A percentile compares a stretch with the other conserved stretches of the same genome.
phyloP scores from a whole-genome alignment of 2,113 vertebrate genomes.

The Maccullochella peelii region DNA sequence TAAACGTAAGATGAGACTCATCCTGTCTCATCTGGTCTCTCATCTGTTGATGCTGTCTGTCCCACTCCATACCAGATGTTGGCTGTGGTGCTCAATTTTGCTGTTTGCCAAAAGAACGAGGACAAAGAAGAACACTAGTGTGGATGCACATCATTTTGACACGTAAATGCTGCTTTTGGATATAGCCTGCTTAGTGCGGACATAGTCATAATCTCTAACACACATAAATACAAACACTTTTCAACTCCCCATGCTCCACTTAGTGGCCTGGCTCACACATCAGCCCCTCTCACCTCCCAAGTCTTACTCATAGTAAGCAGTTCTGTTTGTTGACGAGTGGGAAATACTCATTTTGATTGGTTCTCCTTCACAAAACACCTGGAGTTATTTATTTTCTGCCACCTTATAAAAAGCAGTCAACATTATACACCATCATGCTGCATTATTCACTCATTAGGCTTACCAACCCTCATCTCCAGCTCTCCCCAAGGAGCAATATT shows the following conservation, averaged over 20 bases:
- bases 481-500: conserved; percentile 56
- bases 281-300: conserved; percentile 6
- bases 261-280: conserved; percentile 49
- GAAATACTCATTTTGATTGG: conserved; percentile 60
- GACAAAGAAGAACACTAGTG: not conserved
- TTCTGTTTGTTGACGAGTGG: conserved; percentile 43
- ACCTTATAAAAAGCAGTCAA: conserved; percentile 66
- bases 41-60: not conserved
- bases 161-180: conserved; percentile 5
- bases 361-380: conserved; percentile 69
- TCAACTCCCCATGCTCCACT: conserved; percentile 39
- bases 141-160: conserved; percentile 6
- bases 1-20: not conserved
- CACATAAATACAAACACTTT: conserved; percentile 36
- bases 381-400: conserved; percentile 56
- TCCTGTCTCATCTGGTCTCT: not conserved
- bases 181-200: not conserved
- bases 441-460: conserved; percentile 65
- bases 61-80: conserved; percentile 3
- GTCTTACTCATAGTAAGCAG: conserved; percentile 37
- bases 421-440: conserved; percentile 31
- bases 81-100: not conserved
- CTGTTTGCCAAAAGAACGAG: not conserved
- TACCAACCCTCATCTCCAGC: conserved; percentile 21
- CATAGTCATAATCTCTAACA: not conserved